Evolutionary conservation across 2,888 invertebrate species (phyloP).

Genomic region (Capitulum mitella): DNA sequence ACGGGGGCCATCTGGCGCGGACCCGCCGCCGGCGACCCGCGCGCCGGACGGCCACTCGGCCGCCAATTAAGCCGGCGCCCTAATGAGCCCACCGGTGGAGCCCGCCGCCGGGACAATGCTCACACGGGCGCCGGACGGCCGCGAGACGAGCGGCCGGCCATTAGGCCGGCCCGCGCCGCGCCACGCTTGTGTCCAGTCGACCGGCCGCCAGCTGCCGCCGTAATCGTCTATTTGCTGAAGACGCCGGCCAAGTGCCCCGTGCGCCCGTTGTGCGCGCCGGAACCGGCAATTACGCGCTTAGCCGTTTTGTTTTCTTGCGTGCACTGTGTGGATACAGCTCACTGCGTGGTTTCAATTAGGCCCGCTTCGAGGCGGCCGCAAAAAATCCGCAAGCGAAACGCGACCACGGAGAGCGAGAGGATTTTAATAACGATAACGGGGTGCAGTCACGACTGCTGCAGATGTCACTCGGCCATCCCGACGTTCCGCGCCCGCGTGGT

Average conservation of each 20-base stretch:
- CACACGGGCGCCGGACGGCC: neutral
- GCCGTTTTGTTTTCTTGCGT: neutral
- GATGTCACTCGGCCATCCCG: neutral
- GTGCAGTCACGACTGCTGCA: neutral
- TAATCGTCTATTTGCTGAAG: neutral
- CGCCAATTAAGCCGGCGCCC: neutral
- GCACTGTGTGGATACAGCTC: neutral
- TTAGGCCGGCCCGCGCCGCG: neutral
- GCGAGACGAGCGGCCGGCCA: neutral
- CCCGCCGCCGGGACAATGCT: neutral
- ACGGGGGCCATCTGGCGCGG: neutral
- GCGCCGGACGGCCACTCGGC: neutral
- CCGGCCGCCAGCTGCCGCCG: neutral
- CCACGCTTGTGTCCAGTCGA: neutral
- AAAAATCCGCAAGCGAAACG: neutral
- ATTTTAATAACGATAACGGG: neutral
- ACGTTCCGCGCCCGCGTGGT: too few species aligned
- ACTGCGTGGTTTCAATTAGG: neutral
- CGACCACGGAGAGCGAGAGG: neutral
- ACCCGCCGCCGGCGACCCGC: neutral
- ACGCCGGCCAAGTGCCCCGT: neutral
- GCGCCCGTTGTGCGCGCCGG: neutral
- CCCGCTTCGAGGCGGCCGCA: neutral
- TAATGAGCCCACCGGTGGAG: neutral
- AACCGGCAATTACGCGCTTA: neutral